Percentiles rank a stretch among this genome's conserved stretches.
Conservation (phyloP, 1,140 invertebrate genomes). For the Euwallacea similis region DNA sequence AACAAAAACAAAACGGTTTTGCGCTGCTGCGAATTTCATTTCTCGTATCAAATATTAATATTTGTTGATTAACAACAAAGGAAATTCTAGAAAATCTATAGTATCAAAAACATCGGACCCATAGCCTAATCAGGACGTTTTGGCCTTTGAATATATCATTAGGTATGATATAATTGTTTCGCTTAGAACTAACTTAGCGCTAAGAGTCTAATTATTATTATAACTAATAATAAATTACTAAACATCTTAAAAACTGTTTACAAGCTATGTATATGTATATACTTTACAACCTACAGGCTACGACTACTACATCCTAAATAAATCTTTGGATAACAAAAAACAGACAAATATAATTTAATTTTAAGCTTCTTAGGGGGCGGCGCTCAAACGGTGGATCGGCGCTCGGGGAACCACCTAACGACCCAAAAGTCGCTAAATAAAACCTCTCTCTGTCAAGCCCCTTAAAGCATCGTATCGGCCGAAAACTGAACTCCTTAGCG, state of each 20-base stretch:
- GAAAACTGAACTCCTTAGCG: neutral
- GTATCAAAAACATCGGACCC: constrained; percentile 26
- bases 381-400: constrained; percentile 21
- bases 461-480: neutral
- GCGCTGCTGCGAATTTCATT: constrained; percentile 32
- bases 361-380: constrained; percentile 5
- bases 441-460: neutral
- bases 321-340: constrained; percentile 38
- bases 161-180: constrained; percentile 28
- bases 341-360: constrained; percentile 22
- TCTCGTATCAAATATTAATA: constrained; percentile 25
- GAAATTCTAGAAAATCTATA: constrained; percentile 19
- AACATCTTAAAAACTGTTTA: constrained; percentile 35
- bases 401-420: constrained; percentile 7
- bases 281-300: constrained; percentile 14
- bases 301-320: constrained; percentile 29
- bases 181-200: constrained; percentile 27
- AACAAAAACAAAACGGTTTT: constrained; percentile 21
- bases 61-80: constrained; percentile 9
- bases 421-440: neutral
- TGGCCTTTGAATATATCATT: constrained; percentile 32
- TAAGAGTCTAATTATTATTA: constrained; percentile 5
- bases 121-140: constrained; percentile 28
- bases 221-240: constrained; percentile 36
- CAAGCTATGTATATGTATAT: constrained; percentile 20